These are phyloP conservation scores for Urocitellus parryii DNA, from an alignment of 2,113 vertebrate genomes.

Conservation along the genomic window DNA sequence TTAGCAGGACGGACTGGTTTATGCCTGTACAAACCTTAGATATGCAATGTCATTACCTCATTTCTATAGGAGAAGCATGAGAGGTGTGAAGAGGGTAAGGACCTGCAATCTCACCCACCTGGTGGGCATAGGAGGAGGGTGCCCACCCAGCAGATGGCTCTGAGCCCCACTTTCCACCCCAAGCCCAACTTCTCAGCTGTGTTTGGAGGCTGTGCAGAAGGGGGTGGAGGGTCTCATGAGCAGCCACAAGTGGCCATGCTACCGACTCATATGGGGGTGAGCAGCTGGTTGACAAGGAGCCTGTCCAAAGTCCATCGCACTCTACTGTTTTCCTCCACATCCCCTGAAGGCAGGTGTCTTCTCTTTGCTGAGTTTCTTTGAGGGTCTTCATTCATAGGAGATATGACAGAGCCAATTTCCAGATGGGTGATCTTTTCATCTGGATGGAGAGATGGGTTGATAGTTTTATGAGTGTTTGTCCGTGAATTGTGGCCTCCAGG, in stretches of 20 bases:
- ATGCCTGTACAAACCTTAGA: neutral
- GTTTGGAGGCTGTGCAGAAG: rapidly evolving
- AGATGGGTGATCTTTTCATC: neutral
- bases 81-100: neutral
- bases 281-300: rapidly evolving
- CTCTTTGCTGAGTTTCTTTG: neutral
- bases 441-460: neutral
- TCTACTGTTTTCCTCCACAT: rapidly evolving
- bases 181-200: rapidly evolving
- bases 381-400: neutral
- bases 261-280: rapidly evolving
- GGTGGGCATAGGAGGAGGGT: rapidly evolving
- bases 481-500: neutral
- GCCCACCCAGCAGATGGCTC: no score
- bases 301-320: neutral
- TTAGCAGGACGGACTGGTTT: neutral
- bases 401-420: neutral
- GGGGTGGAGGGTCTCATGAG: rapidly evolving
- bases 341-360: neutral
- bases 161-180: no score
- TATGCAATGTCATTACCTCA: neutral
- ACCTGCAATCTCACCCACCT: rapidly evolving
- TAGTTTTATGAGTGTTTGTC: neutral
- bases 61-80: neutral
- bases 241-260: rapidly evolving